Evolutionary conservation across 2,113 vertebrate species (phyloP).

Genomic region (Eptesicus fuscus): DNA sequence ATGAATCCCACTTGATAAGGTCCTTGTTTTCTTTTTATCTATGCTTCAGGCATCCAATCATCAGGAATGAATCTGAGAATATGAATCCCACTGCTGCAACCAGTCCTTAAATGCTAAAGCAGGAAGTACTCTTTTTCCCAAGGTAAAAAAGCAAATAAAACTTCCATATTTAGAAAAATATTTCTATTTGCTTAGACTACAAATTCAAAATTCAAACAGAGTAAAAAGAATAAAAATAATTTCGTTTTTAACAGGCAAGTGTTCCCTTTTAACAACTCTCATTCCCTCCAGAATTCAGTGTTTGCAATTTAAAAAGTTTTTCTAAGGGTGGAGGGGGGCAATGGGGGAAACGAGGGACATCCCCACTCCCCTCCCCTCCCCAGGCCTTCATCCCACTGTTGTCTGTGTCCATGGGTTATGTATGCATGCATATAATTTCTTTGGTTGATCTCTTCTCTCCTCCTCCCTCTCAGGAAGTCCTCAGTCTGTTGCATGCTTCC

Average conservation of each 20-base stretch:
- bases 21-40: background rate
- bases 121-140: background rate
- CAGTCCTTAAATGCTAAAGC: background rate
- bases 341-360: too few species aligned
- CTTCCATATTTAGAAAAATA: constrained; percentile 3
- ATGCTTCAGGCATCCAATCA: background rate
- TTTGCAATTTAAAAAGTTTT: background rate
- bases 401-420: too few species aligned
- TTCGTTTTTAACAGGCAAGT: background rate
- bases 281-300: background rate
- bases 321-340: background rate
- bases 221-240: constrained; percentile 6
- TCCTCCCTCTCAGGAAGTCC: too few species aligned
- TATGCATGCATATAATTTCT: too few species aligned
- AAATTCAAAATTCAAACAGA: constrained; percentile 16
- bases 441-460: too few species aligned
- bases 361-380: too few species aligned
- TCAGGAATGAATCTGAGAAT: background rate
- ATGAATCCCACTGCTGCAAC: background rate
- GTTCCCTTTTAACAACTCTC: background rate
- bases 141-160: constrained; percentile 24
- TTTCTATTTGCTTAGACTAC: background rate
- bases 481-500: too few species aligned
- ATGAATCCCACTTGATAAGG: background rate
- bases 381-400: too few species aligned